Evolutionary conservation across 2,797 vertebrate genomes (phyloP), one percentile per base, ranked within the genome.

Genomic region (Chelidonichthys spinosus): DNA sequence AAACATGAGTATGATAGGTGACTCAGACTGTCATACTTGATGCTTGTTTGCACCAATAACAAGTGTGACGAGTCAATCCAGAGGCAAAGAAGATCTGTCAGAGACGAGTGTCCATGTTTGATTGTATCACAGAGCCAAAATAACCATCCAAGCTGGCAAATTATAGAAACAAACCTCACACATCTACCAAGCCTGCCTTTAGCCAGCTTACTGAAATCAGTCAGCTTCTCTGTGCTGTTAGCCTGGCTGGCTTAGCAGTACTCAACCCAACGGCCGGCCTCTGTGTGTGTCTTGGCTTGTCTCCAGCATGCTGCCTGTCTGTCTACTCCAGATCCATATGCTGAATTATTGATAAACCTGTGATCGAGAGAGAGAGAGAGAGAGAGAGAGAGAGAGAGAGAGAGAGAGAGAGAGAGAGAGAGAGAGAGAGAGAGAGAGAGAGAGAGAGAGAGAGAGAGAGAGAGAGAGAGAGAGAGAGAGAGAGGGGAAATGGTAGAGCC

Each of bases 291-390:
- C 62, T 79, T 89, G 79, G 84, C 70, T 64, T 59, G 70, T 81
- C 85, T 94, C 88, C 90, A 92, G 78, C 66, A 52, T 39, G 25
- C 84, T 75, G 87, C 88, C 89, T 85, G 80, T 85, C 88, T 90
- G 86, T 88, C 90, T 82, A 78, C 89, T 89, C 80, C 85, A 92
- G 88, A 94, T 94, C 91, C 86, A 90, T 86, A 79, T 72, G 58
- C 78, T 95, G 90, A 95, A 95, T 95, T 92, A 95, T 96, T 95
- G 90, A 95, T 94, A 72, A 82, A 69, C 54, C 65, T 79, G 76
- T 90, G 88, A 76, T 88, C 81, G 25, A 25, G 25, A 86, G 47
- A 85, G 67, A 74, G 63, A 71, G 66, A 66, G 52, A 40, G 50
- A 37, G 14, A 46, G 14, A 7, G 44, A 46, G 44, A 46, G 7